Base-by-base conservation (phyloP, 2,888 invertebrate species). In the Junonia oenone region DNA sequence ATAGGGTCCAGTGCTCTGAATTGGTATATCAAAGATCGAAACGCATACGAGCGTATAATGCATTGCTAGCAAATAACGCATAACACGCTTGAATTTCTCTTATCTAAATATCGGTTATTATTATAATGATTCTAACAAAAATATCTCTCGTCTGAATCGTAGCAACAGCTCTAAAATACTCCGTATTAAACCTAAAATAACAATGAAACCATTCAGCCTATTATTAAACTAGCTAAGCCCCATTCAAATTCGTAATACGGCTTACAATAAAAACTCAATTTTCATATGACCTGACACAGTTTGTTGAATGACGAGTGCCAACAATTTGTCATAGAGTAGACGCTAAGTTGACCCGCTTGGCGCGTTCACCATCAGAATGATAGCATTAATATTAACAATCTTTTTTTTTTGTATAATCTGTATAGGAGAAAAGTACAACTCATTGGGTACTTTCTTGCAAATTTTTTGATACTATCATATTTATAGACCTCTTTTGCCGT, bases 271-370 rank as follows among this genome's bases (percentile, higher is more conserved):
- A 54, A 46, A 45, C 33, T 38, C 46, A 47, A 57, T 50, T 50
- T 57, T 53, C 53, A 45, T 53, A 49, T 19, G 54, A 57, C 54
- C 57, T 57, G 54, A 57, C 57, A 57, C 57, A 54, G 40, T 57
- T 57, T 33, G n/a, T 27, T 27, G 46, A 57, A 31, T 50, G 49
- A 46, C 53, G 45, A 49, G 53, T 37, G 54, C 45, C 54, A 57
- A 57, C 54, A 57, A 33, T 46, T 50, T 57, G 54, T 46, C 56
- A 53, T 50, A 57, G 14, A 57, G 47, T 51, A 51, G 26, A 55
- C 51, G 38, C 40, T 55, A 51, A 47, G 46, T 55, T 48, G 50
- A 58, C 58, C 58, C 27, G 51, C 45, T 58, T 58, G 58, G 58
- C 58, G 33, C 55, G 31, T 55, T 55, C 55, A 58, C 48, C 46